phyloP scores from a whole-genome alignment of 2,113 vertebrate genomes.

The Clarias macrocephalus region DNA sequence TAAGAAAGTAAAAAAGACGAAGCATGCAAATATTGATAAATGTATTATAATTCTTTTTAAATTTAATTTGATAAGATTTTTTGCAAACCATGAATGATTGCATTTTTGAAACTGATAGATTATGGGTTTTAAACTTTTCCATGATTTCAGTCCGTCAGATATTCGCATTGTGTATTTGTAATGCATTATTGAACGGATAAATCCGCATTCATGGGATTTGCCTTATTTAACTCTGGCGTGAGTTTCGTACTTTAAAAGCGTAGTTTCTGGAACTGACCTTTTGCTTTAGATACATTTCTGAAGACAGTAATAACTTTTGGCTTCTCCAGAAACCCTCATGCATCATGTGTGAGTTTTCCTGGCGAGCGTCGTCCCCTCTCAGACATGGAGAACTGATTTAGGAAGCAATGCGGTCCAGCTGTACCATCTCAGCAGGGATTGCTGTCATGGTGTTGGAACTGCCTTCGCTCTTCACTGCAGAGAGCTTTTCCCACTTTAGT shows the following conservation, averaged over 20 bases:
- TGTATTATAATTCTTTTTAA: too few relatives aligned
- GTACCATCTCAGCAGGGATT: slow-evolving; percentile 25
- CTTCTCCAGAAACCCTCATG: not conserved
- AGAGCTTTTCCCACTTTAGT: slow-evolving; percentile 20
- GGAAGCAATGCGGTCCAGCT: not conserved
- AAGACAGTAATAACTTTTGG: slow-evolving; percentile 8
- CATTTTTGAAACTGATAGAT: not conserved
- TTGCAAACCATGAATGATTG: not conserved
- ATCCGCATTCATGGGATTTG: not conserved
- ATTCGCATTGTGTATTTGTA: not conserved
- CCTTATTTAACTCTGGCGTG: not conserved
- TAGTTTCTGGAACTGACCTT: not conserved
- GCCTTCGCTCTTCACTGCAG: slow-evolving; percentile 1
- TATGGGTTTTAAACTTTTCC: not conserved
- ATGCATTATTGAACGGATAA: not conserved
- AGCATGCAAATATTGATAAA: not conserved
- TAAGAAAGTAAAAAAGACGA: not conserved
- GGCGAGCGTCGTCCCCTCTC: not conserved
- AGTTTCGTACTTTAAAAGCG: not conserved
- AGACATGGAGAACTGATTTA: not conserved
- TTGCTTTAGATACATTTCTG: not conserved
- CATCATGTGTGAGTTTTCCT: slow-evolving; percentile 1
- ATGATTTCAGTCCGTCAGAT: not conserved
- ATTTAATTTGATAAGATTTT: not conserved
- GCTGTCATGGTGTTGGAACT: slow-evolving; percentile 13